Evolutionary conservation across 2,113 vertebrate genomes (phyloP), one percentile per base, ranked within the genome.

Genomic region (Microcebus jonahi): DNA sequence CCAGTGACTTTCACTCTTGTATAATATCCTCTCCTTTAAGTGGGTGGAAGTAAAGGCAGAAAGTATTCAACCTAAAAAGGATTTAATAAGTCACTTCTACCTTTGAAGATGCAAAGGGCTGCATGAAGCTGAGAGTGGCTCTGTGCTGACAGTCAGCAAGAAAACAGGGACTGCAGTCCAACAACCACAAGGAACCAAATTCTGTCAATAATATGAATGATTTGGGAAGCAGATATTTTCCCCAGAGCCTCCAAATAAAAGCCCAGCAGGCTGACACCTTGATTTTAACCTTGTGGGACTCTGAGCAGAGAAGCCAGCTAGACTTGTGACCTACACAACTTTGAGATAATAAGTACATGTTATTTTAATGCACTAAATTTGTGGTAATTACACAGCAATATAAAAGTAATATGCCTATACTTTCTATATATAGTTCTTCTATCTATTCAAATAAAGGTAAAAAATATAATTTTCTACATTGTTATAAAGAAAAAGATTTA

Each of bases 211-310:
- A 80, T 75, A 42, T 75, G 20, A 94, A 97, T 87, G 20, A 61
- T 63, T 3, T 11, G 75, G 21, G 42, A 73, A 63, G 87, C 23
- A 53, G 2, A 31, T 25, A 55, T 57, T 68, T 42, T 23, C 17
- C 4, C 42, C 36, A 67, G 76, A 65, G 34, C 77, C 34, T 90
- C 80, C 31, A 73, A n/a, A 63, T 92, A 73, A 83, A 9, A 95
- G 36, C 21, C 27, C 23, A 94, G n/a, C 4, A 81, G 50, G 27
- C 11, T 82, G 23, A 95, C 31, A 86, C 14, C 27, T 63, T 77
- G 53, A 79, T 90, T 77, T 90, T 25, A 96, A 48, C 25, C 34
- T 97, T 83, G 29, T 90, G 27, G 71, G 39, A 83, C 34, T 36
- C 29, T 91, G 25, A 91, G 36, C 9, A 83, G 83, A 94, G 36